These are phyloP conservation scores for Amphimallon solstitiale DNA, from an alignment of 2,888 invertebrate genomes.

Conservation along the genomic window DNA sequence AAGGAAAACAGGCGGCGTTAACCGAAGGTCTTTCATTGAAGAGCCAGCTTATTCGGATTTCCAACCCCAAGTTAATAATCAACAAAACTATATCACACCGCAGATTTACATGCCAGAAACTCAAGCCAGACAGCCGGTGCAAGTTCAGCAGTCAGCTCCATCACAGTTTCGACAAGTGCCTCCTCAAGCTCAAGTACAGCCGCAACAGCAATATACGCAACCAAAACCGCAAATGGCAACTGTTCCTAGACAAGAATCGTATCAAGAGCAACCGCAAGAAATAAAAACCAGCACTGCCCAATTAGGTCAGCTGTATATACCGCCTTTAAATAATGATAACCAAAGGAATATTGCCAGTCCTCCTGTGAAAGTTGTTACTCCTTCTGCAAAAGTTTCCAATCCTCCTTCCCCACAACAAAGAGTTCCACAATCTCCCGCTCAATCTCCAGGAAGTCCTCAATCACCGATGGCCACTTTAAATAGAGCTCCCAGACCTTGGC, in stretches of 20 bases:
- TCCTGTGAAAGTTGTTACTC: conserved; percentile 50
- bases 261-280: conserved; percentile 29
- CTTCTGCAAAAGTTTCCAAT: conserved; percentile 23
- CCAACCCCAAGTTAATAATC: conserved; percentile 33
- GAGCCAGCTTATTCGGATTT: conserved; percentile 50
- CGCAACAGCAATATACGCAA: conserved; percentile 36
- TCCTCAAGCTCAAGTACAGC: conserved; percentile 32
- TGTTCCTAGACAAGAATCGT: conserved; percentile 38
- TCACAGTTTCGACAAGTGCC: conserved; percentile 41
- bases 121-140: conserved; percentile 7
- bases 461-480: conserved; percentile 64
- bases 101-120: conserved; percentile 9
- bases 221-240: conserved; percentile 41
- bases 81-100: conserved; percentile 2
- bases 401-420: conserved; percentile 59
- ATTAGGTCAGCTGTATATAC: conserved; percentile 68
- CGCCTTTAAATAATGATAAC: conserved; percentile 56
- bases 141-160: conserved; percentile 61
- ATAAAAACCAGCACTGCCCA: conserved; percentile 55
- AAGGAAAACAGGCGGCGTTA: conserved; percentile 75
- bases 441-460: conserved; percentile 53
- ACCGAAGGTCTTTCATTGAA: conserved; percentile 54
- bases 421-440: conserved; percentile 47
- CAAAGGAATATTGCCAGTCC: conserved; percentile 51
- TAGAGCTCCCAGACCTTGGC: conserved; percentile 72